phyloP scores from a whole-genome alignment of 35 echinoderm and acorn worm species.

The Anneissia japonica region DNA sequence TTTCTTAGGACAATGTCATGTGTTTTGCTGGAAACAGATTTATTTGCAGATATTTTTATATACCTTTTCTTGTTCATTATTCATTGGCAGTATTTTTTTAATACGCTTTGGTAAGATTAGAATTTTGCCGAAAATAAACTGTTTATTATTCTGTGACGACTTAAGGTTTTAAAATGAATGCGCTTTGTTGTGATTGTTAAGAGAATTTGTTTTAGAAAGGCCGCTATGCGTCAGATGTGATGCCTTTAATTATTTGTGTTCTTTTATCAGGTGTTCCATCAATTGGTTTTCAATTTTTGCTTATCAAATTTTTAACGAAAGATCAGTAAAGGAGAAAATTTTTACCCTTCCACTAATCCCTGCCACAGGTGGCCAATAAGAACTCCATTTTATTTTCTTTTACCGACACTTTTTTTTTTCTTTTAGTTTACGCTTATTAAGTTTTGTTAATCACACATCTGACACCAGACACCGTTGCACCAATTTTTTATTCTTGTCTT shows the following conservation, averaged over 20 bases:
- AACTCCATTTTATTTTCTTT: background rate
- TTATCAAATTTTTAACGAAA: background rate
- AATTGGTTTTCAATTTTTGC: background rate
- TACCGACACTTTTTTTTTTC: background rate
- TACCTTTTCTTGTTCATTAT: background rate
- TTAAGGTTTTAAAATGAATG: background rate
- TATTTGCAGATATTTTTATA: background rate
- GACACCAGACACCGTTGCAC: background rate
- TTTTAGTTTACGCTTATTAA: background rate
- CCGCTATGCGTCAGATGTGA: background rate
- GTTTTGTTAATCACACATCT: background rate
- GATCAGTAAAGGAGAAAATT: background rate
- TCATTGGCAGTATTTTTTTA: background rate
- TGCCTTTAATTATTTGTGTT: background rate
- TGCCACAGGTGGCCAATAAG: background rate
- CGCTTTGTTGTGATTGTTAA: background rate
- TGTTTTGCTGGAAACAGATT: background rate
- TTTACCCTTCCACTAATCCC: background rate
- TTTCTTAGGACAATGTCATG: background rate
- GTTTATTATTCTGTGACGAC: background rate
- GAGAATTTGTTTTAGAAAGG: background rate
- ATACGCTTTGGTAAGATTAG: background rate
- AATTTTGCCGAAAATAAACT: background rate
- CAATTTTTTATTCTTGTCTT: background rate
- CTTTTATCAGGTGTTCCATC: background rate